These are phyloP conservation scores for Rhegmatorhina hoffmannsi DNA, from an alignment of 2,113 vertebrate species.

Conservation along the genomic window DNA sequence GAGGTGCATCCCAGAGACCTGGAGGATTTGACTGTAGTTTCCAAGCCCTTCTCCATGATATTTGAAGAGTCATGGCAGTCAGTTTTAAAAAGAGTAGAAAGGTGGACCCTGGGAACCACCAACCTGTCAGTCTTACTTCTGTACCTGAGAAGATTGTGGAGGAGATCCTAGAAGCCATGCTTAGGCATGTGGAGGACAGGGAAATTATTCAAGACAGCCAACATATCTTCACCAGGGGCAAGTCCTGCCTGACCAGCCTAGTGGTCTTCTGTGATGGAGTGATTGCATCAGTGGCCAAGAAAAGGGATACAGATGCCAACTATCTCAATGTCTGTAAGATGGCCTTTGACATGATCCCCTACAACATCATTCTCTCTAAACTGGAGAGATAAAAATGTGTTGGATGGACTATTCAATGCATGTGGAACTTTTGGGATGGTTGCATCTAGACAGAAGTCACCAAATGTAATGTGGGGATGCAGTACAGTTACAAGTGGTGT, in stretches of 20 bases:
- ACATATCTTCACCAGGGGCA: background rate
- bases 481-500: background rate
- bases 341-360: background rate
- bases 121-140: background rate
- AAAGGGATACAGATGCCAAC: background rate
- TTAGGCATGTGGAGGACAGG: background rate
- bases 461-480: background rate
- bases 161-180: background rate
- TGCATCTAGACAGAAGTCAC: fast-evolving
- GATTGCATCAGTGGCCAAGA: background rate
- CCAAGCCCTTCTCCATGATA: background rate
- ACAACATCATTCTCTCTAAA: background rate
- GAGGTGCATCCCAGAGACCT: background rate
- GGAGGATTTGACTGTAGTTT: background rate
- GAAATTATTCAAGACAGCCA: background rate
- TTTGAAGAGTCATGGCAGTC: background rate
- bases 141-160: background rate
- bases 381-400: background rate
- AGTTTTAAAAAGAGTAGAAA: background rate
- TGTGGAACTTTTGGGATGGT: background rate
- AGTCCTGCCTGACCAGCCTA: background rate
- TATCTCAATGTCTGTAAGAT: no score
- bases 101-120: background rate
- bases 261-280: background rate
- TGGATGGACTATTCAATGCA: background rate